Base-by-base conservation (phyloP, 2,113 vertebrate species). In the Bubo scandiacus region DNA sequence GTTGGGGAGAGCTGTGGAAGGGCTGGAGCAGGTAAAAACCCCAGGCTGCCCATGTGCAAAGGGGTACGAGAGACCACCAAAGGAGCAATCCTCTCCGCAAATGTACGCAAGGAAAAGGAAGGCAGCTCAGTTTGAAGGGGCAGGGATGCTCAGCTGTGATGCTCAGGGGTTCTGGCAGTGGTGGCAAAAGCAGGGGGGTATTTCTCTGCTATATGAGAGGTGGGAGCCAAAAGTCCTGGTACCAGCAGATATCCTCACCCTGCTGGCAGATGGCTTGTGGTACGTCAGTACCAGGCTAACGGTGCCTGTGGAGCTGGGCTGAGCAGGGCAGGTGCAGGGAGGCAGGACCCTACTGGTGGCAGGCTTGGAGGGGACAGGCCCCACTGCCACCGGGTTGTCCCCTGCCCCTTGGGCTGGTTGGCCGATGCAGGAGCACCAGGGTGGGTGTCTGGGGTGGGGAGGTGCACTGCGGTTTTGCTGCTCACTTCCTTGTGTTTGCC, bases 221-320 rank as follows among this genome's bases (percentile, higher is more conserved):
- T 16, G 54, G 55, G 21, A 67, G 6, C 15, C 6, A 1, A 16
- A 52, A 68, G 5, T 49, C 8, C 16, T 22, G n/a, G 49, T 67
- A 3, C 5, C 40, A 57, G 75, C 57, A 79, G 65, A 17, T 10
- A 9, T 7, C n/a, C 16, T 66, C 12, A 20, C 27, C 15, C 27
- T 0, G 0, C 42, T 58, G 52, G 27, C 38, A 54, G 47, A 11
- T 5, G 51, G 18, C 40, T 32, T 42, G 57, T 32, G 52, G 19
- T 1, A 23, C 2, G 0, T 38, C 73, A 42, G 40, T 1, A 21
- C 52, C 19, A 9, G 1, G 0, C 20, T 29, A 8, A 6, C 0
- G 1, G 32, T 29, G n/a, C 10, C 57, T 20, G 7, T 36, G 30
- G 27, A 27, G 57, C 3, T 38, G 70, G 74, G 63, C 13, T 12